A percentile compares a stretch with the other conserved stretches of the same genome.
phyloP scores from a whole-genome alignment of 1,140 invertebrate species.

The Trichogramma pretiosum region DNA sequence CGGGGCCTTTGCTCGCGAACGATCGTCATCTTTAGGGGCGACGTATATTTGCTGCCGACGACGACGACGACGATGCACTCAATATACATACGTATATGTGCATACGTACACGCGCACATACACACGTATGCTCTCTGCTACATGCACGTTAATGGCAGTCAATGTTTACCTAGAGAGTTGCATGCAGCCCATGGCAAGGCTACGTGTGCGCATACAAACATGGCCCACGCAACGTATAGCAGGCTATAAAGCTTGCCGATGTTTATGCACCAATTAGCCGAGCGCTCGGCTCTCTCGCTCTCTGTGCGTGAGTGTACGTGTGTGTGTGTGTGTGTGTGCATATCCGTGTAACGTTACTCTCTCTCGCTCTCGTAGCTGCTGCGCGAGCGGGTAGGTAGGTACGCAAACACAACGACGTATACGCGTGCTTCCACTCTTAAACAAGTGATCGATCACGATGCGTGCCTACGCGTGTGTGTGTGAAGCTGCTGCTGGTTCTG shows the following conservation, averaged over 20 bases:
- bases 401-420: not conserved
- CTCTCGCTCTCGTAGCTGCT: slow-evolving; percentile 10
- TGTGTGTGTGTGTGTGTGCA: slow-evolving; percentile 22
- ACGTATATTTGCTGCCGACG: no score
- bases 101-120: no score
- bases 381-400: no score
- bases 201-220: not conserved
- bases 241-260: slow-evolving; percentile 30
- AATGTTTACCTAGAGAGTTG: slow-evolving; percentile 37
- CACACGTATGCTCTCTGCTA: no score
- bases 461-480: not conserved
- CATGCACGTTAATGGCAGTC: slow-evolving; percentile 37
- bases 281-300: not conserved
- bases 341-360: not conserved
- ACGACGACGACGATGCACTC: no score
- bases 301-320: slow-evolving; percentile 28
- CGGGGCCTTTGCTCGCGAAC: not conserved
- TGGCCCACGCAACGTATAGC: no score
- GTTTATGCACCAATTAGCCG: slow-evolving; percentile 44
- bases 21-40: no score
- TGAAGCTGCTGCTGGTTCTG: not conserved
- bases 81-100: no score
- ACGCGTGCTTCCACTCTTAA: not conserved
- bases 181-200: not conserved
- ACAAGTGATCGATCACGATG: slow-evolving; percentile 3